Evolutionary conservation across 2,113 vertebrate genomes (phyloP).

Genomic region (Eolophus roseicapilla): DNA sequence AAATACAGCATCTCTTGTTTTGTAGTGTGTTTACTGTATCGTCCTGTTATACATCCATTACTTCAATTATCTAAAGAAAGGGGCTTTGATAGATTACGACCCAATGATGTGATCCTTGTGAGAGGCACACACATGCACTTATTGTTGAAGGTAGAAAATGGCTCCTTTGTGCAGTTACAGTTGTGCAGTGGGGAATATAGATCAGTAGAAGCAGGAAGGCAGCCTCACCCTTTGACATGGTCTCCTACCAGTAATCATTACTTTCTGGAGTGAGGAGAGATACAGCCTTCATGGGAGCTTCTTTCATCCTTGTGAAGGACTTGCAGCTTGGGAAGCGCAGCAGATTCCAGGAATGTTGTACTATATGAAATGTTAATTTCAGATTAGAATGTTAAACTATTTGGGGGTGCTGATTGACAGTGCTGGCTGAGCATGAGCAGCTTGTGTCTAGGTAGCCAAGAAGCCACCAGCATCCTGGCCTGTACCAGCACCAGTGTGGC

Average conservation of each 20-base stretch:
- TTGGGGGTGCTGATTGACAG: not conserved
- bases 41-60: conserved; percentile 59
- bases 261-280: not conserved
- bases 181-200: conserved; percentile 12
- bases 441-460: not conserved
- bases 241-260: not conserved
- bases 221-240: not conserved
- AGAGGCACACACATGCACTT: conserved; percentile 61
- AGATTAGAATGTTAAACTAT: not conserved
- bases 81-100: conserved; percentile 57
- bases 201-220: conserved; percentile 29
- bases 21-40: conserved; percentile 64
- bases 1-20: conserved; percentile 57
- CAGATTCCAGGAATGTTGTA: not conserved
- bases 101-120: conserved; percentile 61
- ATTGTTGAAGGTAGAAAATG: conserved; percentile 64
- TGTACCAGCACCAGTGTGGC: not conserved
- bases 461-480: not conserved
- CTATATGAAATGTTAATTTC: not conserved
- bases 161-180: conserved; percentile 51
- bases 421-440: not conserved
- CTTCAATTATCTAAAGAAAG: conserved; percentile 71
- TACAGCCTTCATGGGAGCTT: not conserved
- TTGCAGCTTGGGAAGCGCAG: accelerated
- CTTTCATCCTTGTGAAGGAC: not conserved